phyloP scores from a whole-genome alignment of 2,797 vertebrate species.

The Bryconaethiops microstoma region DNA sequence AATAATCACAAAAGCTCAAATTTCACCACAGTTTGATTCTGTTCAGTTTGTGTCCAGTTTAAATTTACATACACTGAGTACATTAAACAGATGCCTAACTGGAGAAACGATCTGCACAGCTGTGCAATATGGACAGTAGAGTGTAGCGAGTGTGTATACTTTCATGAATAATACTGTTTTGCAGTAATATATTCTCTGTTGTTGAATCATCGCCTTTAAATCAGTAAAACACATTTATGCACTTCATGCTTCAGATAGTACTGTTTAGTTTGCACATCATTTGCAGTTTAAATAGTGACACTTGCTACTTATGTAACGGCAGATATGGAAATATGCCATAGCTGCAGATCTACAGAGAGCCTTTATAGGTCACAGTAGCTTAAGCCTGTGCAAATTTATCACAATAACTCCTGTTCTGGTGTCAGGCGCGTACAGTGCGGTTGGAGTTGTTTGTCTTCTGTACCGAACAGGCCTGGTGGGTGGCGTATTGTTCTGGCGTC shows the following conservation, averaged over 20 bases:
- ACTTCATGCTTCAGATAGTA: not conserved
- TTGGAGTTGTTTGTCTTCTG: conserved; percentile 45
- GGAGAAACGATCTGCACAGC: too few relatives aligned
- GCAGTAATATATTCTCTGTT: too few relatives aligned
- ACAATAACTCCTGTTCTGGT: not conserved
- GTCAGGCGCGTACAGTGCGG: not conserved
- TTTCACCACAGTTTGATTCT: too few relatives aligned
- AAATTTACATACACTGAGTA: too few relatives aligned
- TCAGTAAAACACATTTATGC: too few relatives aligned
- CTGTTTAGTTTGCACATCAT: not conserved
- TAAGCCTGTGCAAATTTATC: not conserved
- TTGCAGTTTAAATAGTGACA: conserved; percentile 4
- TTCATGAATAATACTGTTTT: too few relatives aligned
- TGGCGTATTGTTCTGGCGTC: conserved; percentile 42
- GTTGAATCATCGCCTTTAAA: too few relatives aligned
- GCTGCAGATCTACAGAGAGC: conserved; percentile 1
- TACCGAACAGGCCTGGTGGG: conserved; percentile 40
- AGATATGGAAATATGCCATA: not conserved
- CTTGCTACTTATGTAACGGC: not conserved
- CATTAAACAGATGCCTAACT: too few relatives aligned
- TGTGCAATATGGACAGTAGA: too few relatives aligned
- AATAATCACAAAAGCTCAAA: too few relatives aligned
- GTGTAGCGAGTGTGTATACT: too few relatives aligned
- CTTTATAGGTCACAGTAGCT: conserved; percentile 13
- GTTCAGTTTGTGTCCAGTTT: too few relatives aligned